Evolutionary conservation across 1,140 invertebrate genomes (phyloP), one percentile per base, ranked within the genome.

Genomic region (Calycopis cecrops): DNA sequence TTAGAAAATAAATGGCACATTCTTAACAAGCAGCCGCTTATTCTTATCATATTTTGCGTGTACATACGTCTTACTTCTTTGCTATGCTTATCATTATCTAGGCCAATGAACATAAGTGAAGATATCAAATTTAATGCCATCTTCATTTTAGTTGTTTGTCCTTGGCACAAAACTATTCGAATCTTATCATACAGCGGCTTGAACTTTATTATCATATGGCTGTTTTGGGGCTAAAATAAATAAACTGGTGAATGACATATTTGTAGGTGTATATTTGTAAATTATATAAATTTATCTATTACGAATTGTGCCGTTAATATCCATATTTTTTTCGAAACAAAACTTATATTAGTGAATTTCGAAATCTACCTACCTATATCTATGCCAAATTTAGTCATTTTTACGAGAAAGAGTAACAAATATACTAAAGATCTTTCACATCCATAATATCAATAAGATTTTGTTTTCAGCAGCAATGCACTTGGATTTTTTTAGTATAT

Each of bases 81-180:
- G 38, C 37, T 49, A 6, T 57, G 37, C 9, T 33, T 38, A 7
- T 49, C 60, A 4, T 59, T 59, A 0, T 65, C 59, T 9, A 56
- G 52, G 1, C 68, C 63, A 9, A 49, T 53, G 28, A 71, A 69
- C 10, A 84, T 49, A 9, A 87, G 34, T 10, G 67, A 52, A 4
- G 70, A 58, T 14, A 85, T 47, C 35, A 87, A 81, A 56, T 83
- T 77, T 8, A 87, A 63, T 4, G 63, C 58, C 8, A 66, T 34
- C 3, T 63, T 63, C 1, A 61, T 67, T 60, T 76, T 77, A 14
- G 62, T 44, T 18, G 70, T 67, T 18, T 67, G 59, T 21, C 71
- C 62, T 12, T 62, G 63, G 3, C 38, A 60, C 21, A 87, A 57
- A 35, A 79, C 56, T 18, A 55, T 53, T 28, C 33, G 35, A 12